A percentile compares a stretch with the other conserved stretches of the same genome.
These are phyloP conservation scores for Aplysina aerophoba DNA, from an alignment of 37 sponge, comb jelly and placozoan genomes.

Conservation along the genomic window DNA sequence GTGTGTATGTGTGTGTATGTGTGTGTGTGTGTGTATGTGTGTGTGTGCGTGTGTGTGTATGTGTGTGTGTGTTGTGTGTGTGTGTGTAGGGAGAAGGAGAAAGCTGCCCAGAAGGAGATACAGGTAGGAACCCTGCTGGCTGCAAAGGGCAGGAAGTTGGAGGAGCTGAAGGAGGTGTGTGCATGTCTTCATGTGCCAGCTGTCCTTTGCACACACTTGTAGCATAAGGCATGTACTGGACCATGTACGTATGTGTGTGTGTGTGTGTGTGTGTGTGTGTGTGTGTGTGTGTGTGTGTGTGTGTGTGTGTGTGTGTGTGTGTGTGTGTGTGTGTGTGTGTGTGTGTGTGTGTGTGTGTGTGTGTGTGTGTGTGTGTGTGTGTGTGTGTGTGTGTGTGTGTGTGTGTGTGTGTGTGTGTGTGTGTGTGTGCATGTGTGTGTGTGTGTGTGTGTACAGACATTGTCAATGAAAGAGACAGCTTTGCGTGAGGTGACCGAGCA, in stretches of 20 bases:
- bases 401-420: slow-evolving; percentile 31
- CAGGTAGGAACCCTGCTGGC: background rate
- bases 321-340: slow-evolving; percentile 30
- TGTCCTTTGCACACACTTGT: background rate
- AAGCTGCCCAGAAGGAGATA: slow-evolving; percentile 19
- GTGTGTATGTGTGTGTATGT: too few species aligned
- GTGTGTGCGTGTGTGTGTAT: too few species aligned
- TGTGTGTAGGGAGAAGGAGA: slow-evolving; percentile 62
- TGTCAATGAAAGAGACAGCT: background rate
- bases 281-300: slow-evolving; percentile 21
- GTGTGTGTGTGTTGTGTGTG: too few species aligned
- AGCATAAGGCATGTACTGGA: background rate
- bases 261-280: slow-evolving; percentile 36
- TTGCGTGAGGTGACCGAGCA: background rate
- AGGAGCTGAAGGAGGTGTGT: slow-evolving; percentile 34
- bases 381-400: slow-evolving; percentile 22
- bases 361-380: slow-evolving; percentile 28
- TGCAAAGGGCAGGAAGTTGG: slow-evolving; percentile 32
- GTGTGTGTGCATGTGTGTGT: slow-evolving; percentile 42
- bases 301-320: slow-evolving; percentile 24
- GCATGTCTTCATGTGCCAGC: slow-evolving; percentile 1
- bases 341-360: slow-evolving; percentile 30
- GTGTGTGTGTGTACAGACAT: slow-evolving; percentile 8
- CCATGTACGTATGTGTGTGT: slow-evolving; percentile 13
- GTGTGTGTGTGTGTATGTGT: background rate